Evolutionary conservation across 2,888 invertebrate species (phyloP), one percentile per base, ranked within the genome.

Genomic region (Perizoma flavofasciatum): DNA sequence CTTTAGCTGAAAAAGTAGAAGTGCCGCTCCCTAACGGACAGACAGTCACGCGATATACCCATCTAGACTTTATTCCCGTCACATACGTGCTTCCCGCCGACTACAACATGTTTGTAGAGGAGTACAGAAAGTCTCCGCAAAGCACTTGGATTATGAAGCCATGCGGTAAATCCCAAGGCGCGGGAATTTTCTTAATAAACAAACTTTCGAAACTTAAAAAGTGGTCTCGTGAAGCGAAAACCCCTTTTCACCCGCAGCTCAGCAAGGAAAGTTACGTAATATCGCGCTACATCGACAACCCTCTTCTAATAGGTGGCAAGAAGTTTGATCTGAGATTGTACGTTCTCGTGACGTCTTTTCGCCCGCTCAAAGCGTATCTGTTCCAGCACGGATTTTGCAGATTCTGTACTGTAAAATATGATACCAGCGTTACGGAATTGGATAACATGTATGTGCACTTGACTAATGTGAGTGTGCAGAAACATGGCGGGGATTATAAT

Each of bases 111-210:
- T 98, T 98, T 84, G 98, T 98, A 0, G 98, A 98, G 80, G 98
- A 98, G 78, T 98, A 98, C 80, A 93, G 98, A 63, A 98, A 98
- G 83, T 96, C 96, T 57, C 98, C 98, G 0, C 96, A 97, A 75
- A 97, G 97, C 68, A 98, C 98, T 0, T 98, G 98, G 98, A 98
- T 99, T 67, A 98, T 98, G 96, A 98, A 98, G 84, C 98, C 98
- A 0, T 98, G 98, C 81, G 98, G 98, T 11, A 97, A 98, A 88
- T 98, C 98, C 0, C 97, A 97, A 81, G 97, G 97, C 0, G 95
- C 96, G 4, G 98, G 98, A 10, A 99, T 99, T 79, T 98, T 98
- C 85, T 92, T 98, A 57, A 98, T 99, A 72, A 98, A 98, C 83
- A 98, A 98, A 92, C 90, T 98, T 65, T 98, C 98, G 0, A 98